Conservation (phyloP, 2,888 invertebrate genomes). For the Tachina lurida region DNA sequence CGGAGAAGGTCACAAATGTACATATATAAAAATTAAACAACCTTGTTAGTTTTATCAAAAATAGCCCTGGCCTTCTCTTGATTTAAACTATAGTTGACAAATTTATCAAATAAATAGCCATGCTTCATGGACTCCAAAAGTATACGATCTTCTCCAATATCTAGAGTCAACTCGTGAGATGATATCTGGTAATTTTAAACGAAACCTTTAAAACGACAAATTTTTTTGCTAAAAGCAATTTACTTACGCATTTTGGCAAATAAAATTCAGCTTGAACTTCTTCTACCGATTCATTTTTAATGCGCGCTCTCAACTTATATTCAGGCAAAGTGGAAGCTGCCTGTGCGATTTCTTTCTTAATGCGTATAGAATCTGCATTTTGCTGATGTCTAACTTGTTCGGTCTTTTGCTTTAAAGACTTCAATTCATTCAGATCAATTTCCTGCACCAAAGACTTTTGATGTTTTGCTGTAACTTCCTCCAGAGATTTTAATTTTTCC, state of each 20-base stretch:
- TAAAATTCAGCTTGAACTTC: conserved; percentile 81
- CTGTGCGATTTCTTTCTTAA: conserved; percentile 76
- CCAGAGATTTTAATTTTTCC: conserved; percentile 71
- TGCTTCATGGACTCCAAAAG: conserved; percentile 86
- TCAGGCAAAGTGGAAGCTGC: conserved; percentile 83
- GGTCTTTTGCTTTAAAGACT: conserved; percentile 73
- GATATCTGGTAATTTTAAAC: conserved; percentile 83
- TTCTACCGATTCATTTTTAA: conserved; percentile 80
- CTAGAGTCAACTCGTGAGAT: conserved; percentile 86
- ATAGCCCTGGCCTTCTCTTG: conserved; percentile 84
- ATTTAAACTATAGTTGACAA: conserved; percentile 87
- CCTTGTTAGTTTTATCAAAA: conserved; percentile 84
- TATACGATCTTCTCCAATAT: conserved; percentile 90
- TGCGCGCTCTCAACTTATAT: conserved; percentile 85
- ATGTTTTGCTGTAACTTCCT: conserved; percentile 22
- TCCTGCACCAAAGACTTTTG: conserved; percentile 85
- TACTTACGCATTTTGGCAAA: conserved; percentile 82
- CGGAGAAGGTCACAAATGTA: too few relatives aligned
- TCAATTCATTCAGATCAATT: conserved; percentile 80
- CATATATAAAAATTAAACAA: conserved; percentile 72
- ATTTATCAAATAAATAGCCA: conserved; percentile 87
- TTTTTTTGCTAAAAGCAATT: background rate
- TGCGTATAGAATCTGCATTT: conserved; percentile 66
- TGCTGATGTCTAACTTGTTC: conserved; percentile 72
- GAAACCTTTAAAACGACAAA: background rate